phyloP scores from a whole-genome alignment of 1,140 invertebrate genomes.

The Zaprionus vittiger region DNA sequence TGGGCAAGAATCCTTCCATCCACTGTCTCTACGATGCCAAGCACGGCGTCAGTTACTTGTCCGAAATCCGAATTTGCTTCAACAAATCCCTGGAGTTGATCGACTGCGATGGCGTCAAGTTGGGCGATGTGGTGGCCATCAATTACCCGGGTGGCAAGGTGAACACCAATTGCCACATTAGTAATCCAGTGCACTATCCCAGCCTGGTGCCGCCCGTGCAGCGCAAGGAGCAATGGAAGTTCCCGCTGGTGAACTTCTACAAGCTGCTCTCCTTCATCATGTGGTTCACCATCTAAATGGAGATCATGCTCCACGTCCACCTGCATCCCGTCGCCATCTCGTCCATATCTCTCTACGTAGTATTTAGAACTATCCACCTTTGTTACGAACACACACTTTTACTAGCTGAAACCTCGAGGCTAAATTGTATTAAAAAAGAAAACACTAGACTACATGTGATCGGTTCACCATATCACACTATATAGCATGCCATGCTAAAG shows the following conservation, averaged over 20 bases:
- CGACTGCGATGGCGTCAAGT: constrained; percentile 86
- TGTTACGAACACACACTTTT: constrained; percentile 4
- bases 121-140: constrained; percentile 60
- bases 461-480: not conserved
- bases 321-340: not conserved
- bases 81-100: constrained; percentile 86
- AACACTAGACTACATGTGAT: constrained; percentile 1
- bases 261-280: constrained; percentile 85
- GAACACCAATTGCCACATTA: constrained; percentile 86
- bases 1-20: constrained; percentile 87
- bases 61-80: constrained; percentile 89
- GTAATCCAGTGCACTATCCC: constrained; percentile 86
- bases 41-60: constrained; percentile 86
- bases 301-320: no score
- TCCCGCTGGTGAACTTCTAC: constrained; percentile 85
- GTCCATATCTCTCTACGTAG: constrained; percentile 4
- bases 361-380: not conserved
- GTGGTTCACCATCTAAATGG: constrained; percentile 86
- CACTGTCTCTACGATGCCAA: constrained; percentile 87
- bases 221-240: constrained; percentile 68
- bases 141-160: constrained; percentile 81
- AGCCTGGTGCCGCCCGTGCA: constrained; percentile 77
- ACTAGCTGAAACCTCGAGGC: not conserved
- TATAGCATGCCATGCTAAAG: not conserved
- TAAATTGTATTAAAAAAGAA: constrained; percentile 16